Evolutionary conservation across 92 coral and sea anemone genomes (phyloP).

Genomic region (Siderastrea radians): DNA sequence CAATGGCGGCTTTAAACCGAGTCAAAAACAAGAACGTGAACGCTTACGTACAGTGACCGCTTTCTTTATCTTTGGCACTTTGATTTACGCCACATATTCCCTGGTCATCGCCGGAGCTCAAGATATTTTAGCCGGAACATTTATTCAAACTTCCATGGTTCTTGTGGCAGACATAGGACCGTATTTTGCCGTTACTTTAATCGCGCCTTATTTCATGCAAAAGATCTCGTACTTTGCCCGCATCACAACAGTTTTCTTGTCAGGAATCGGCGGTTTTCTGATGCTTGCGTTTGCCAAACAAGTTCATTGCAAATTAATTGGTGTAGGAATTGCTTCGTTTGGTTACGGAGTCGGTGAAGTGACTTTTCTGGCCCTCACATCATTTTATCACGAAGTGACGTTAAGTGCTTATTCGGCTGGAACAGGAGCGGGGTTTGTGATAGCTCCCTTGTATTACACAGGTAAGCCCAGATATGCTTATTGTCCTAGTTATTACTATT

Average conservation of each 20-base stretch:
- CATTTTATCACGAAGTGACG: slow-evolving; percentile 77
- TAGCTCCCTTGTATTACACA: slow-evolving; percentile 85
- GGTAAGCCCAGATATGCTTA: slow-evolving; percentile 50
- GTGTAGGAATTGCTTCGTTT: slow-evolving; percentile 84
- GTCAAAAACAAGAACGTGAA: slow-evolving; percentile 48
- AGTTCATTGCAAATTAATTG: slow-evolving; percentile 82
- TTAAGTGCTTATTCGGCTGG: slow-evolving; percentile 83
- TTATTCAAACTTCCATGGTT: slow-evolving; percentile 87
- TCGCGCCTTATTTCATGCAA: slow-evolving; percentile 87
- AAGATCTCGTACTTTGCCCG: slow-evolving; percentile 78
- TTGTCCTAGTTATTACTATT: not conserved
- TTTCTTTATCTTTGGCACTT: slow-evolving; percentile 71
- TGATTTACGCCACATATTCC: slow-evolving; percentile 60
- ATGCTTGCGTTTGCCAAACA: slow-evolving; percentile 72
- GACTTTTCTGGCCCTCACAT: slow-evolving; percentile 79
- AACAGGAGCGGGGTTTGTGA: slow-evolving; percentile 81
- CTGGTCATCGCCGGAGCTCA: slow-evolving; percentile 87
- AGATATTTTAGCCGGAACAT: slow-evolving; percentile 89
- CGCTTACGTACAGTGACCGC: slow-evolving; percentile 76
- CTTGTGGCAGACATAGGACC: slow-evolving; percentile 87
- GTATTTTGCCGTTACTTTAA: slow-evolving; percentile 75
- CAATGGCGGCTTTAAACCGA: slow-evolving; percentile 6
- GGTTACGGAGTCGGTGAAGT: slow-evolving; percentile 91
- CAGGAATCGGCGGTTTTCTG: slow-evolving; percentile 74
- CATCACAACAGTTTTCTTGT: slow-evolving; percentile 72